Base-by-base conservation (phyloP, 2,113 vertebrate genomes). In the Taxidea taxus region DNA sequence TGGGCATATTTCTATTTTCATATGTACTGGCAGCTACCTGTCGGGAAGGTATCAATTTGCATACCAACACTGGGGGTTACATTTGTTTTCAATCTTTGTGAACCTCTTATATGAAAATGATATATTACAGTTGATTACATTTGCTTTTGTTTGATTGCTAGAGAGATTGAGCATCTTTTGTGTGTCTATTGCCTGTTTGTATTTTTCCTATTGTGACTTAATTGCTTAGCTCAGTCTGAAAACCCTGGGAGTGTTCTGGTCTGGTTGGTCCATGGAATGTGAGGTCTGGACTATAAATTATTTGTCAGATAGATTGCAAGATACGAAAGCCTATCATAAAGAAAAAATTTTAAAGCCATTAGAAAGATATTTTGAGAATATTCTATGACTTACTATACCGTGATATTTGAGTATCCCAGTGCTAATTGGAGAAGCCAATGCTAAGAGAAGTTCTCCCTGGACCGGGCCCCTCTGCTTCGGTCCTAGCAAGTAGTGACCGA, bases 191-290 rank as follows among this genome's bases (percentile, higher is more conserved):
- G 10, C 47, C 51, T 47, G 5, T 70, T 95, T 60, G 56, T 56
- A 77, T 70, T 95, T 96, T 62, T 66, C n/a, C 81, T 78, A 4
- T 72, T 78, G 54, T 82, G 64, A 86, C 85, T n/a, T 80, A 82
- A 77, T 91, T 93, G 42, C 90, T 96, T 66, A 91, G 37, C 47
- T 37, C 95, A 72, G 29, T 83, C 64, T 84, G 75, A 78, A 90
- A 90, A 92, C 29, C 75, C 92, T 34, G 13, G 47, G 87, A 96
- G 49, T 21, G 51, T 75, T 85, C 84, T 78, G 90, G 92, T 97
- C 95, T 94, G 70, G 29, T 92, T 88, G 84, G 58, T 54, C 56
- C 34, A 12, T 44, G 94, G 92, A 77, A 98, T 95, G 92, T 64
- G 94, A 75, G 47, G 82, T 80, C 51, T 82, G 51, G 25, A 56